Conservation (phyloP, 2,797 vertebrate species). For the Cyprinodon diabolis region DNA sequence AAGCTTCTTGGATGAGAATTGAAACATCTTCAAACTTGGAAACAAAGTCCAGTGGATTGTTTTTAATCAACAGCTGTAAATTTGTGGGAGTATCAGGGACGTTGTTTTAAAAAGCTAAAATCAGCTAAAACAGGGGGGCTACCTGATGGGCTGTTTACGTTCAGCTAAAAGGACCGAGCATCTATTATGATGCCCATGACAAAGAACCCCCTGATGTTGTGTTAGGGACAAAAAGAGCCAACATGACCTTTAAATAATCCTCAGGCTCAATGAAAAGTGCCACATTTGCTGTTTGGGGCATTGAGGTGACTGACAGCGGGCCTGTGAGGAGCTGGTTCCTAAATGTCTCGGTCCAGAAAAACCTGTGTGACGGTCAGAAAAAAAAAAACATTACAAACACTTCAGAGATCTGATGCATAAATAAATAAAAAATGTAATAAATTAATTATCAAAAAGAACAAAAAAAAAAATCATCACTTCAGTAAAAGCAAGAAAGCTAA, state of each 20-base stretch:
- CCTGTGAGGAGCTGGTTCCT: conserved; percentile 17
- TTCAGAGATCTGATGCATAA: conserved; percentile 7
- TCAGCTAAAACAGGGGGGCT: background rate
- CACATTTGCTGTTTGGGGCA: conserved; percentile 52
- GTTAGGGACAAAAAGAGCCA: conserved; percentile 11
- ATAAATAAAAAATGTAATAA: background rate
- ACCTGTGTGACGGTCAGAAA: background rate
- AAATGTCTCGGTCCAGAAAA: conserved; percentile 25
- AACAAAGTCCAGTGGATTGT: too few species aligned
- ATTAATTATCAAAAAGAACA: background rate
- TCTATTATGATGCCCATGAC: background rate
- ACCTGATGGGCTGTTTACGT: background rate
- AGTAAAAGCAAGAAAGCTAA: conserved; percentile 12
- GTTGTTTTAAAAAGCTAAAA: background rate
- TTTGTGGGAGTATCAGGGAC: background rate
- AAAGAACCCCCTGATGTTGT: conserved; percentile 11
- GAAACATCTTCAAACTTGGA: too few species aligned
- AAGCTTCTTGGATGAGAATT: too few species aligned
- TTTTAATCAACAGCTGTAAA: background rate
- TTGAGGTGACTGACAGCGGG: conserved; percentile 48
- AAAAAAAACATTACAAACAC: background rate
- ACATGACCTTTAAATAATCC: conserved; percentile 61
- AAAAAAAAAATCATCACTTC: conserved; percentile 17
- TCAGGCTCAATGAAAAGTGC: conserved; percentile 69
- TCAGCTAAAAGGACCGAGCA: background rate